These are phyloP conservation scores for Buceros bicornis DNA, from an alignment of 2,797 vertebrate species.

Conservation along the genomic window DNA sequence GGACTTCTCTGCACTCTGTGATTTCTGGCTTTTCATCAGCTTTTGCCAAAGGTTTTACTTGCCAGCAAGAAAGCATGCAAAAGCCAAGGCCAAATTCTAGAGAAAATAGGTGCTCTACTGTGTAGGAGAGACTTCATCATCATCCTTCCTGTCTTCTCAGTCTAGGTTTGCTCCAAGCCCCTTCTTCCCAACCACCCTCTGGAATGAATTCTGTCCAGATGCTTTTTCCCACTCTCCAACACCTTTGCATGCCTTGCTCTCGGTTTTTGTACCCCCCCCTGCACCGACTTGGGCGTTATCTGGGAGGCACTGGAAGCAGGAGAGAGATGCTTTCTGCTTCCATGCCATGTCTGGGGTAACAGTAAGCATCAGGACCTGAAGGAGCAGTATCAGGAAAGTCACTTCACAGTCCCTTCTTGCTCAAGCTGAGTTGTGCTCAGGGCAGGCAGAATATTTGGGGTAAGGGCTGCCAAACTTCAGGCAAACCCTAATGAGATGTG, in stretches of 20 bases:
- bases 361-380: neutral
- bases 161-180: neutral
- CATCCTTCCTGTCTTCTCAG: neutral
- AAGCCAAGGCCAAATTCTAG: neutral
- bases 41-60: neutral
- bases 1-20: neutral
- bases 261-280: neutral
- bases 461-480: neutral
- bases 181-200: neutral
- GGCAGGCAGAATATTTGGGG: neutral
- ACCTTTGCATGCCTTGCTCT: accelerated
- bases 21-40: neutral
- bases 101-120: neutral
- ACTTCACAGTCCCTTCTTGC: neutral
- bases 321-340: neutral
- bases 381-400: neutral
- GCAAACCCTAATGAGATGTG: neutral
- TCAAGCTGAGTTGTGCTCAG: neutral
- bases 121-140: neutral
- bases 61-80: neutral
- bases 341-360: neutral
- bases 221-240: neutral
- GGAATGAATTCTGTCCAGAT: neutral
- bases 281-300: neutral
- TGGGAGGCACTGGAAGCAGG: neutral